Evolutionary conservation across 2,888 invertebrate genomes (phyloP).

Genomic region (Thalpophila matura): DNA sequence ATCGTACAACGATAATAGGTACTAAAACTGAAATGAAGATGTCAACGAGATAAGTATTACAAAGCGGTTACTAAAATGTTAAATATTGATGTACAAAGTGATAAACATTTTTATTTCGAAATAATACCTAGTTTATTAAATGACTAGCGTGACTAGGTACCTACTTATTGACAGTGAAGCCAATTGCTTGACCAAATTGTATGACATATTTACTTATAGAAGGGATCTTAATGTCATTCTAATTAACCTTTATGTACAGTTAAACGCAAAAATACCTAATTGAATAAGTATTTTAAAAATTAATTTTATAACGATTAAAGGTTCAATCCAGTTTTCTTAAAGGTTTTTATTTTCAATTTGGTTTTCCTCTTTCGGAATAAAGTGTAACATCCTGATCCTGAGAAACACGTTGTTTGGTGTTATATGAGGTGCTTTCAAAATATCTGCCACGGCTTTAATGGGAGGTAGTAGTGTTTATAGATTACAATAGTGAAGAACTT

Average conservation of each 20-base stretch:
- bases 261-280: background rate
- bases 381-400: slow-evolving; percentile 5
- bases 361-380: slow-evolving; percentile 22
- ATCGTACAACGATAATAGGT: too few relatives aligned
- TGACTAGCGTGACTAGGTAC: too few relatives aligned
- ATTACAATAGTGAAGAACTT: too few relatives aligned
- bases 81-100: too few relatives aligned
- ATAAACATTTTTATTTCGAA: too few relatives aligned
- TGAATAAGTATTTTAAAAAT: background rate
- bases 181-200: slow-evolving; percentile 16
- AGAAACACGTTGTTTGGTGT: slow-evolving; percentile 16
- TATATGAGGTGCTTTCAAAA: too few relatives aligned
- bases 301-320: background rate
- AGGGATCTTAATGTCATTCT: background rate
- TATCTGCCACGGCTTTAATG: too few relatives aligned
- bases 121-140: too few relatives aligned
- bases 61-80: too few relatives aligned
- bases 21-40: too few relatives aligned
- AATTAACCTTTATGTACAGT: background rate
- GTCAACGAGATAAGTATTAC: too few relatives aligned
- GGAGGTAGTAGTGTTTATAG: too few relatives aligned
- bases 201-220: slow-evolving; percentile 1
- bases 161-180: background rate
- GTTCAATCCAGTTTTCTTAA: slow-evolving; percentile 15
- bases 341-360: slow-evolving; percentile 12